Base-by-base conservation (phyloP, 2,797 vertebrate genomes). In the Orientallactaga sibirica region DNA sequence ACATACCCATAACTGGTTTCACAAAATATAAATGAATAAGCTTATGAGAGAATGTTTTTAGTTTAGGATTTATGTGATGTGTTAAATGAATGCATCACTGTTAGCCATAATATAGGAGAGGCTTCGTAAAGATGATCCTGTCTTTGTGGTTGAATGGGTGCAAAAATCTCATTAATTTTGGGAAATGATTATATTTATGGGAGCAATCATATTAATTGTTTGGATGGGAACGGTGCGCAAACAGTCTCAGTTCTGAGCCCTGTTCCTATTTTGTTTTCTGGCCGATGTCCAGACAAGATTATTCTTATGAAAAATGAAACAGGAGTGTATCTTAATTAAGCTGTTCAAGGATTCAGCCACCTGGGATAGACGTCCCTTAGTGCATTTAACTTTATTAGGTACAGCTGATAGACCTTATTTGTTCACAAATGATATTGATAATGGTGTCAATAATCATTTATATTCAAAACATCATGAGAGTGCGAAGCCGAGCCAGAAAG, bases 261-360 rank as follows among this genome's bases (percentile, higher is more conserved):
- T 95, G 96, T 87, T 95, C 83, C 92, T 95, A 96, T 88, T 95
- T 97, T 82, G 93, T 95, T 88, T 87, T 73, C 83, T 98, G 98
- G 97, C 97, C 98, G 97, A 98, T 97, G 95, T 96, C 96, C 98
- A 98, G 97, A 93, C 67, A 66, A 98, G 98, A 98, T 98, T 95
- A 95, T 97, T 97, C 94, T 93, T 98, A 97, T 98, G 97, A 98
- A 98, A 98, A 98, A 98, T 98, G 97, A 98, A 99, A 97, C 78
- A 98, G 97, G 95, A 92, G 82, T 98, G 96, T 92, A 98, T 95
- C 96, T 97, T 98, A 98, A 98, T 98, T 98, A 98, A 98, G 97
- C 98, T 98, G 93, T 96, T 98, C 96, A 96, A 95, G 73, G 86
- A 97, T 97, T 91, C 97, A 98, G 94, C 88, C 97, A 97, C 89